Evolutionary conservation across 92 coral and sea anemone species (phyloP).

Genomic region (Zoanthus solanderi): DNA sequence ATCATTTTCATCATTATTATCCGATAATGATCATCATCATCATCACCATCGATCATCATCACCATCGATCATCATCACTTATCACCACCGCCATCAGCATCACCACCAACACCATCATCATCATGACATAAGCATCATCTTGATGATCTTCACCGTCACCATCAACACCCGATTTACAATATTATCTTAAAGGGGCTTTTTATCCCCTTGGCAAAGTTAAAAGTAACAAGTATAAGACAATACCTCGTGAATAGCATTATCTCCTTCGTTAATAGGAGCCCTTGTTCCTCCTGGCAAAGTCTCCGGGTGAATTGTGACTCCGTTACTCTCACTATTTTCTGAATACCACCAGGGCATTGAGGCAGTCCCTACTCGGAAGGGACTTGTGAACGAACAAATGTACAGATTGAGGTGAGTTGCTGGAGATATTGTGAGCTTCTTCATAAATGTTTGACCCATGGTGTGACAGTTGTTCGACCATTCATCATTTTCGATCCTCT

Average conservation of each 20-base stretch:
- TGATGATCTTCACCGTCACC: no score
- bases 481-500: slow-evolving; percentile 66
- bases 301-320: slow-evolving; percentile 75
- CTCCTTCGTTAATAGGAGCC: slow-evolving; percentile 71
- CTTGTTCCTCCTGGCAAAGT: slow-evolving; percentile 82
- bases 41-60: no score
- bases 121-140: no score
- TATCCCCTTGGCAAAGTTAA: no score
- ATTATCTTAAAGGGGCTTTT: no score
- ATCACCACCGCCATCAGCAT: no score
- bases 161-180: no score
- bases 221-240: neutral
- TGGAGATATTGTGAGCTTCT: slow-evolving; percentile 68
- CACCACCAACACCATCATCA: no score
- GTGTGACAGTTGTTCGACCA: slow-evolving; percentile 69
- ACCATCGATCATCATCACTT: no score
- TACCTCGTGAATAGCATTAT: slow-evolving; percentile 90
- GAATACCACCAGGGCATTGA: slow-evolving; percentile 80
- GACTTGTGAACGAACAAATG: slow-evolving; percentile 64
- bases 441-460: slow-evolving; percentile 40
- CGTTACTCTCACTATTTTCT: slow-evolving; percentile 71
- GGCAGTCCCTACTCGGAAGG: slow-evolving; percentile 63
- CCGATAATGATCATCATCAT: no score
- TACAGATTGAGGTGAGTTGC: slow-evolving; percentile 78
- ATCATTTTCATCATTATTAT: no score